A percentile compares a stretch with the other conserved stretches of the same genome.
Evolutionary conservation across 1,140 invertebrate species (phyloP).

Genomic region (Capitella teleta): DNA sequence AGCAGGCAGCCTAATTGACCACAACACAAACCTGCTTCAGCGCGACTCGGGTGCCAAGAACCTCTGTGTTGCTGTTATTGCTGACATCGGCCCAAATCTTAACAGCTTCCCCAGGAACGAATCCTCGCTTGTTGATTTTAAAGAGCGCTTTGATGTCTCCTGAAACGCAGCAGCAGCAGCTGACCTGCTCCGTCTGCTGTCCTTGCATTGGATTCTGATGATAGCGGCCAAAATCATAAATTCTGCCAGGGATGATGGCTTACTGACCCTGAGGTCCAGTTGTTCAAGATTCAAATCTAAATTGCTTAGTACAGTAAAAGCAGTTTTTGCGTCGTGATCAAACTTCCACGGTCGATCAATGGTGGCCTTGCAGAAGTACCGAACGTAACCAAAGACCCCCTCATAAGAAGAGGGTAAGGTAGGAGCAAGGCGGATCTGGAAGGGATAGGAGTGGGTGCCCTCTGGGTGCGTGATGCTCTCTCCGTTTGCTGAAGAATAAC

Average conservation of each 20-base stretch:
- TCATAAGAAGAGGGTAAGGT: constrained; percentile 44
- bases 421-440: constrained; percentile 42
- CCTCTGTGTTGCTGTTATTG: constrained; percentile 2
- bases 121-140: constrained; percentile 4
- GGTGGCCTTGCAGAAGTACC: constrained; percentile 41
- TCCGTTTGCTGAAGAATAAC: constrained; percentile 1
- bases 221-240: background rate
- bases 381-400: constrained; percentile 41
- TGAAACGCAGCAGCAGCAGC: constrained; percentile 6
- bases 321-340: constrained; percentile 23
- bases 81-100: constrained; percentile 1
- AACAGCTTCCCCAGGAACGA: constrained; percentile 8
- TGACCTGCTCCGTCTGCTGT: background rate
- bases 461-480: constrained; percentile 15
- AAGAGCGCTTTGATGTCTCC: background rate
- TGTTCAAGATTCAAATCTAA: constrained; percentile 31
- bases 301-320: constrained; percentile 30
- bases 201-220: background rate
- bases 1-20: too few species aligned
- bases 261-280: constrained; percentile 4
- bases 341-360: constrained; percentile 36
- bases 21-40: constrained; percentile 9
- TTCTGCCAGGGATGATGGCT: background rate
- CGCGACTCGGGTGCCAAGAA: background rate
- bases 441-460: constrained; percentile 43